Evolutionary conservation across 2,888 invertebrate species (phyloP).

Genomic region (Podabrus alpinus): DNA sequence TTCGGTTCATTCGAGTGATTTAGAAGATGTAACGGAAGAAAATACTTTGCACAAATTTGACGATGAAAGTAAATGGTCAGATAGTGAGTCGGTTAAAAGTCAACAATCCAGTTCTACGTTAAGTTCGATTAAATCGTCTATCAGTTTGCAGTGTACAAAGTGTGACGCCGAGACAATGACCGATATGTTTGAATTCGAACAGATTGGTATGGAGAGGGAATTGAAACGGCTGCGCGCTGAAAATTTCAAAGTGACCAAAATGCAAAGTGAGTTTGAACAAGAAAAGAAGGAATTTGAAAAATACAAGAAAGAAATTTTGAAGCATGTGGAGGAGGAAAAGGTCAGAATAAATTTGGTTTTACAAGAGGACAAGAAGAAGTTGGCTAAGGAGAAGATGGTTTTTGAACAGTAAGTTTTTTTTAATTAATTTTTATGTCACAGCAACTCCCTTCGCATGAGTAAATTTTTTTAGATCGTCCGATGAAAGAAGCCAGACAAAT

Average conservation of each 20-base stretch:
- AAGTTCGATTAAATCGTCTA: neutral
- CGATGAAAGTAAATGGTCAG: slow-evolving; percentile 31
- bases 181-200: slow-evolving; percentile 62
- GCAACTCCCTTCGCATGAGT: too few species aligned
- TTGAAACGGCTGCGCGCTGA: slow-evolving; percentile 61
- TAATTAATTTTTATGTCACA: neutral
- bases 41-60: slow-evolving; percentile 2
- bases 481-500: neutral
- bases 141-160: neutral
- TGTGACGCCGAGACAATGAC: slow-evolving; percentile 27
- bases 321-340: slow-evolving; percentile 67
- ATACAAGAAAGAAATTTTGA: slow-evolving; percentile 59
- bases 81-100: neutral
- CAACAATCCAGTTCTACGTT: neutral
- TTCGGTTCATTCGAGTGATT: slow-evolving; percentile 36
- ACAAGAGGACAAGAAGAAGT: slow-evolving; percentile 65
- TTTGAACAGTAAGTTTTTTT: slow-evolving; percentile 48
- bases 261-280: slow-evolving; percentile 52
- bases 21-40: slow-evolving; percentile 8
- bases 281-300: slow-evolving; percentile 61
- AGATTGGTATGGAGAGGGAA: slow-evolving; percentile 67
- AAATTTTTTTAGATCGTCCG: neutral
- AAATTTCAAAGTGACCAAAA: slow-evolving; percentile 55
- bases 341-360: slow-evolving; percentile 65
- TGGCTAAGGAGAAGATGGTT: slow-evolving; percentile 64